These are phyloP conservation scores for Regulus satrapa DNA, from an alignment of 2,113 vertebrate genomes.

Conservation along the genomic window DNA sequence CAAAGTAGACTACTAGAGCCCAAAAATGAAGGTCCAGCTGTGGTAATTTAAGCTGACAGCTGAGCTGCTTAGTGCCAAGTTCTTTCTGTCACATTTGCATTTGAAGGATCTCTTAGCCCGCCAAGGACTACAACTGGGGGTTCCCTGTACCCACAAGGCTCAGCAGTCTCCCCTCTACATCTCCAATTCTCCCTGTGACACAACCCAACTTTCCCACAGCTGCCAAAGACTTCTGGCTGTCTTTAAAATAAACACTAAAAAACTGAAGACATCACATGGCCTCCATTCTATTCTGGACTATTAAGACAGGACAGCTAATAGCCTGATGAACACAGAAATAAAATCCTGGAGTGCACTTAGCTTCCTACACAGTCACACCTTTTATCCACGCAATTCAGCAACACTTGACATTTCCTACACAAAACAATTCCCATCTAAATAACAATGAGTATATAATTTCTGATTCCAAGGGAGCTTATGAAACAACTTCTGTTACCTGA, in stretches of 20 bases:
- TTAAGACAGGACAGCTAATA: neutral
- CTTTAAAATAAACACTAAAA: neutral
- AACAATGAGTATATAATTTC: neutral
- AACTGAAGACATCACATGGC: neutral
- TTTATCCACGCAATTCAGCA: neutral
- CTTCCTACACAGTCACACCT: neutral
- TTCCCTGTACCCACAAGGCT: neutral
- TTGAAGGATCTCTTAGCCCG: neutral
- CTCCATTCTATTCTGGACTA: neutral
- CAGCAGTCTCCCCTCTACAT: neutral
- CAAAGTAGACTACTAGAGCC: neutral
- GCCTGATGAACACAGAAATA: neutral
- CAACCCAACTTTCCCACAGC: neutral
- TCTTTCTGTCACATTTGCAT: neutral
- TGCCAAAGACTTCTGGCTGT: neutral
- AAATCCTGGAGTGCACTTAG: neutral
- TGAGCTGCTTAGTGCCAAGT: neutral
- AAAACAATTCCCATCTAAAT: neutral
- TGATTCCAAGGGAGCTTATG: neutral
- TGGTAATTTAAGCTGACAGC: neutral
- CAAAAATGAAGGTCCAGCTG: neutral
- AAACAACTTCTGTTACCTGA: neutral
- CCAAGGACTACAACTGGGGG: neutral
- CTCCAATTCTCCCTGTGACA: neutral
- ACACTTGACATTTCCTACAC: neutral